Base-by-base conservation (phyloP, 2,113 vertebrate genomes). In the Meleagris gallopavo region DNA sequence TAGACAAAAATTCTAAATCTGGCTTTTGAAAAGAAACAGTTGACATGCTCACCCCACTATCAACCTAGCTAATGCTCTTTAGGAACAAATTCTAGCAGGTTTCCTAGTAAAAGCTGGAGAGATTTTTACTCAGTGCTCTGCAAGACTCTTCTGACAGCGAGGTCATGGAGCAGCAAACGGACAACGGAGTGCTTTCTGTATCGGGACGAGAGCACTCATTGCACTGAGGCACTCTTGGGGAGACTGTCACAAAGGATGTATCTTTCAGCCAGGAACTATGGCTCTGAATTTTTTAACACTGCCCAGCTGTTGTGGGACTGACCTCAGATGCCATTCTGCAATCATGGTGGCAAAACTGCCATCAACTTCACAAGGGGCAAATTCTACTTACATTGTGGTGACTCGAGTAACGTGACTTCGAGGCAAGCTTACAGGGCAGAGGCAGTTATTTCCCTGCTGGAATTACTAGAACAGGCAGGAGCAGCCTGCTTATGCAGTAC, bases 11-110 rank as follows among this genome's bases (percentile, higher is more conserved):
- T 5, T 69, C 70, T 38, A 48, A 57, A 13, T 76, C 65, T 77
- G 64, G 6, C 25, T 76, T 90, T 52, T 78, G 30, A 73, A 82
- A 86, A 74, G 69, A 92, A 87, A 80, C 30, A 54, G 32, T 87
- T 73, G n/a, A 43, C 12, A 2, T 30, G 13, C 3, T 29, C 55
- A 27, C 30, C 30, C 21, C 50, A 84, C 77, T 41, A 32, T 12
- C 9, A 27, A 61, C 15, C 25, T 77, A 38, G 58, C 10, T 77
- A 66, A n/a, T 2, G 6, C 16, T 70, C 20, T 55, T 30, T 18
- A 38, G 70, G 32, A 70, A 50, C 24, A 36, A 67, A 29, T 21
- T 75, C 41, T 62, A 80, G 40, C 81, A 86, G 27, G 30, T 32
- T 48, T 83, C 40, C 87, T 80, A 25, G 40, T 8, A 80, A 86